Conservation (phyloP, 2,113 vertebrate species). For the Numenius arquata region DNA sequence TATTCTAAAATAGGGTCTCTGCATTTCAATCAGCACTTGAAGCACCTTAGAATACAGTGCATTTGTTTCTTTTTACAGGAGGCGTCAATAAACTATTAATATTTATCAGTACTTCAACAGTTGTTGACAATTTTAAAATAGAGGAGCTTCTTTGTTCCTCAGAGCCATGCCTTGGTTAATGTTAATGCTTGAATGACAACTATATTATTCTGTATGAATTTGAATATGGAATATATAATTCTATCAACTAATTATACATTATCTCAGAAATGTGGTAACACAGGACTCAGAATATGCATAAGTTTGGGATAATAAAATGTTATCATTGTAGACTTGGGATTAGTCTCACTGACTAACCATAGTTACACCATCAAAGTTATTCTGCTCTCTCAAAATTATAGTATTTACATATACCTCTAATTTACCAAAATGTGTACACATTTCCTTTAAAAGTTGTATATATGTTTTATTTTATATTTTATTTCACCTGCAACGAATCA, state of each 20-base stretch:
- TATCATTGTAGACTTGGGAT: neutral
- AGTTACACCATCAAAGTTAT: neutral
- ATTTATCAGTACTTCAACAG: neutral
- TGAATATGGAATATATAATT: neutral
- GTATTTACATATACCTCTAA: neutral
- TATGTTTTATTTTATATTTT: neutral
- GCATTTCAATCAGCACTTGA: neutral
- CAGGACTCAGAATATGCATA: neutral
- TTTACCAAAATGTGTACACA: neutral
- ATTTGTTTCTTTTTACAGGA: neutral
- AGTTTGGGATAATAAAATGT: neutral
- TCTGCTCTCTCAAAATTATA: neutral
- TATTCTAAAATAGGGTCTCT: neutral
- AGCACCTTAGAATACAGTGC: neutral
- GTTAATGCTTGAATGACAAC: neutral
- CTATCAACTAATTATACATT: neutral
- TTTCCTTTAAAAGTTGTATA: neutral
- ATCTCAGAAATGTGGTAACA: neutral
- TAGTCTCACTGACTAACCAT: neutral
- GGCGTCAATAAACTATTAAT: neutral
- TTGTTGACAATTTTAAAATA: neutral
- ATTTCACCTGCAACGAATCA: neutral
- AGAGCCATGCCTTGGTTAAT: neutral
- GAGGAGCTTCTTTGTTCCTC: neutral
- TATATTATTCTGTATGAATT: neutral